These are phyloP conservation scores for Portevinia maculata DNA, from an alignment of 2,888 invertebrate species.

Conservation along the genomic window DNA sequence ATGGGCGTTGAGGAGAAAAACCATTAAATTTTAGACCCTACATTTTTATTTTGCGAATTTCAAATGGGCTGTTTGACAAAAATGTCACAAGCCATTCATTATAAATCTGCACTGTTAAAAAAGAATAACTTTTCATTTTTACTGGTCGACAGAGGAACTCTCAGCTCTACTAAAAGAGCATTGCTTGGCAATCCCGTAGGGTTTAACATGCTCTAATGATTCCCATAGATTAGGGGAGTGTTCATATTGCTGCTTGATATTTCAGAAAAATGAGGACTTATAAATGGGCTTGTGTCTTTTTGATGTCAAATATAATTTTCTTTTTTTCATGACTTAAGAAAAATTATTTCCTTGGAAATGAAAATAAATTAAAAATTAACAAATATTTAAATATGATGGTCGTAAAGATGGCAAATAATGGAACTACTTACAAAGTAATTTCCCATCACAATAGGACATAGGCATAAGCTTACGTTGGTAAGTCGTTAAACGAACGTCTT, in stretches of 20 bases:
- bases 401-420: no score
- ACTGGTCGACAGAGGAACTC: constrained; percentile 50
- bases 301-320: constrained; percentile 32
- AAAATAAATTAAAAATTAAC: not conserved
- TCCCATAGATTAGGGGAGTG: constrained; percentile 12
- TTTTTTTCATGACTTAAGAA: no score
- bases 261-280: not conserved
- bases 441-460: no score
- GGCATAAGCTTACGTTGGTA: no score
- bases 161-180: constrained; percentile 50
- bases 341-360: constrained; percentile 42
- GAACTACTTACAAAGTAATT: no score
- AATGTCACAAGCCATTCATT: constrained; percentile 58
- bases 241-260: not conserved
- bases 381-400: no score
- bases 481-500: no score
- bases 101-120: constrained; percentile 60
- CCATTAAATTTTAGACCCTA: constrained; percentile 70
- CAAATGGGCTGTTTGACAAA: constrained; percentile 71
- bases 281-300: not conserved
- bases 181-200: constrained; percentile 31
- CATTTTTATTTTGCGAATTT: constrained; percentile 69
- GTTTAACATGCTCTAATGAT: constrained; percentile 39
- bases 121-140: constrained; percentile 55
- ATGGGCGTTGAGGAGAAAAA: constrained; percentile 44